Evolutionary conservation across 2,888 invertebrate genomes (phyloP).

Genomic region (Cantharis lateralis): DNA sequence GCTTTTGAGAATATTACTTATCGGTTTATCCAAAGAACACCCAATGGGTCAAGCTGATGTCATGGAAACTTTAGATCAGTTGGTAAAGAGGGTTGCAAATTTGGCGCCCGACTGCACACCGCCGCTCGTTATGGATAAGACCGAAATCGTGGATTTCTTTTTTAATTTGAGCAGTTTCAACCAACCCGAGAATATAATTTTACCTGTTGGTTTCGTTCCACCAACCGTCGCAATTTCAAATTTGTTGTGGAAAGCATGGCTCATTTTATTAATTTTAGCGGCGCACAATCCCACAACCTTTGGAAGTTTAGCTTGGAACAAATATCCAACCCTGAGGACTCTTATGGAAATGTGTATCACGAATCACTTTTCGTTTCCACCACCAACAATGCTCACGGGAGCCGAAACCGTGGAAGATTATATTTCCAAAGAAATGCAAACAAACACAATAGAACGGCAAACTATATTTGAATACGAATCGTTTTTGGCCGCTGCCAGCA

Average conservation of each 20-base stretch:
- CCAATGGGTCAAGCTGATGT: slow-evolving; percentile 82
- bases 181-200: slow-evolving; percentile 88
- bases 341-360: slow-evolving; percentile 98
- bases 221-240: slow-evolving; percentile 90
- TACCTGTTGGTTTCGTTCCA: slow-evolving; percentile 81
- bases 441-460: slow-evolving; percentile 73
- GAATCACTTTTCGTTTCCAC: slow-evolving; percentile 76
- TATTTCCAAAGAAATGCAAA: slow-evolving; percentile 69
- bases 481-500: slow-evolving; percentile 89
- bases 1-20: slow-evolving; percentile 77
- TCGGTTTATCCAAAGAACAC: slow-evolving; percentile 76
- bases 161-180: slow-evolving; percentile 90
- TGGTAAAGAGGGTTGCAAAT: slow-evolving; percentile 83
- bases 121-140: slow-evolving; percentile 75
- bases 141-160: slow-evolving; percentile 86
- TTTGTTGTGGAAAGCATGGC: slow-evolving; percentile 95
- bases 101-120: slow-evolving; percentile 74
- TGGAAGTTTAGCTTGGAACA: slow-evolving; percentile 85
- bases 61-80: slow-evolving; percentile 82
- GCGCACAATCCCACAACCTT: slow-evolving; percentile 91
- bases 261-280: slow-evolving; percentile 81
- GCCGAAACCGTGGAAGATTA: slow-evolving; percentile 63
- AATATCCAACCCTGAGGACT: slow-evolving; percentile 87
- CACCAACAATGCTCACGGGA: slow-evolving; percentile 66
- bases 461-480: slow-evolving; percentile 87